A percentile compares a stretch with the other conserved stretches of the same genome.
Evolutionary conservation across 2,797 vertebrate genomes (phyloP).

Genomic region (Rhinatrema bivittatum): DNA sequence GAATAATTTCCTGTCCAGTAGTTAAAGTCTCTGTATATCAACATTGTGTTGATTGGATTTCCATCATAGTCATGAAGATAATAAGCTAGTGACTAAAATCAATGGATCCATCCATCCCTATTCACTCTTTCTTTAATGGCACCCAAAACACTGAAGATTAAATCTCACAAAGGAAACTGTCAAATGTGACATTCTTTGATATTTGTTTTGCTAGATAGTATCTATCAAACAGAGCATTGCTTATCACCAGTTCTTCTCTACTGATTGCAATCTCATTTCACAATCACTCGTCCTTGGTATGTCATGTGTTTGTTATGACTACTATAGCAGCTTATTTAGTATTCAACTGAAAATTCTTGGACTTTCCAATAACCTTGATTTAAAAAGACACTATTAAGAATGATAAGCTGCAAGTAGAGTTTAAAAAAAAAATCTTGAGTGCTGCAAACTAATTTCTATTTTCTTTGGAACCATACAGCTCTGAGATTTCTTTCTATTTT

Average conservation of each 20-base stretch:
- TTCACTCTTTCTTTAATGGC: conserved; percentile 31
- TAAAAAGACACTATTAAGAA: conserved; percentile 46
- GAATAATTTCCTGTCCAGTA: neutral
- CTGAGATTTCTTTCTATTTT: too few species aligned
- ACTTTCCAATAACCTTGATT: conserved; percentile 57
- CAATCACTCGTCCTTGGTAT: conserved; percentile 53
- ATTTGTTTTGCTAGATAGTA: conserved; percentile 43
- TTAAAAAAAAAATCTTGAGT: too few species aligned
- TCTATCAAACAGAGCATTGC: conserved; percentile 43
- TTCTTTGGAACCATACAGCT: too few species aligned
- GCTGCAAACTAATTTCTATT: too few species aligned
- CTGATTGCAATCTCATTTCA: conserved; percentile 57
- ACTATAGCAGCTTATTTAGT: too few species aligned
- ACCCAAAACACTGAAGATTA: conserved; percentile 37
- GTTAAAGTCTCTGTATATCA: neutral
- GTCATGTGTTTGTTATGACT: conserved; percentile 12
- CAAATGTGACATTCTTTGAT: conserved; percentile 24
- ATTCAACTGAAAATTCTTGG: conserved; percentile 53
- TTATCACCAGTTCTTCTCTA: conserved; percentile 40
- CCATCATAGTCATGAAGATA: conserved; percentile 22
- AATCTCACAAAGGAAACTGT: conserved; percentile 23
- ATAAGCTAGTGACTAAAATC: conserved; percentile 22
- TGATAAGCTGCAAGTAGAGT: too few species aligned
- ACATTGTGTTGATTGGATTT: conserved; percentile 20
- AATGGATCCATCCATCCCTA: conserved; percentile 18